Base-by-base conservation (phyloP, 2,113 vertebrate species). In the Neolamprologus brichardi region DNA sequence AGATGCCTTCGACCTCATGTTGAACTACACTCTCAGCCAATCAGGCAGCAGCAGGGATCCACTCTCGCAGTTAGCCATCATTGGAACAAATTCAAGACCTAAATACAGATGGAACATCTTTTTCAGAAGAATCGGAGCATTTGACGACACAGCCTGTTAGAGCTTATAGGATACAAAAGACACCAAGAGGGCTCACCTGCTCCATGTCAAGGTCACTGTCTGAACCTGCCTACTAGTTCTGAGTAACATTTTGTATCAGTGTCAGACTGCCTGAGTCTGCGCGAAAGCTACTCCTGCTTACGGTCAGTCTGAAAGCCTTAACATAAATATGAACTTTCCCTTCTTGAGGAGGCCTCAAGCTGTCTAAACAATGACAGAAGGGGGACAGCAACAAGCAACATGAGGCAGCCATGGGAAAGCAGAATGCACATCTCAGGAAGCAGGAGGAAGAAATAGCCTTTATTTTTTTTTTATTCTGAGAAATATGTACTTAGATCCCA, bases 361-460 rank as follows among this genome's bases (percentile, higher is more conserved):
- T 98, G 97, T 98, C 97, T 77, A 98, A 98, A 98, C 97, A 98
- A 95, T 9, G 90, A 94, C 93, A 60, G 94, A 23, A 94, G 94
- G 88, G 58, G 72, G 96, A 96, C 62, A 91, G 96, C 93, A 97
- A 96, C 96, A 96, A 95, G 95, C 93, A 96, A 91, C 93, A 94
- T 94, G 96, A 96, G 96, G 95, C 92, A 95, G 94, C 94, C 97
- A 97, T 98, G 98, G 97, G 97, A 98, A 98, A 97, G 94, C 92
- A 64, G 79, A 96, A 96, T 92, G 94, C 93, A 80, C 87, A 87
- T 94, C 95, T 95, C 46, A 20, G 95, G 93, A 95, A 80, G 95
- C 94, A 91, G 90, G 92, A 78, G 85, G 94, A 95, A 96, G 94
- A 97, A 97, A 97, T 82, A 88, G 89, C 81, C 93, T 95, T 92